These are phyloP conservation scores for Stenodera caucasica DNA, from an alignment of 2,888 invertebrate species.

Conservation along the genomic window DNA sequence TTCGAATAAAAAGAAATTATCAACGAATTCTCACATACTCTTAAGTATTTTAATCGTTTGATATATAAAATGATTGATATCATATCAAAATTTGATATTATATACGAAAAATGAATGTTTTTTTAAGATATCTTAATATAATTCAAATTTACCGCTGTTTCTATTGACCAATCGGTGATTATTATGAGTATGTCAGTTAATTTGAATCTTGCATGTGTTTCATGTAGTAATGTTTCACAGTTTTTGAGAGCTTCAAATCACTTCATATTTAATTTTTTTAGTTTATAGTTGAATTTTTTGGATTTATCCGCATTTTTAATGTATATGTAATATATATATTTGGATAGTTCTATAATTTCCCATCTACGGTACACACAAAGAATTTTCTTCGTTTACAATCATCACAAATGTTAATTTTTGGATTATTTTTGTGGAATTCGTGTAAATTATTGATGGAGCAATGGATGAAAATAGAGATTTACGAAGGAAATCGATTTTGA, in stretches of 20 bases:
- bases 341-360: background rate
- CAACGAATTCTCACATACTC: too few relatives aligned
- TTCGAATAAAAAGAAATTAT: too few relatives aligned
- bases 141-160: background rate
- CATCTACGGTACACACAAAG: background rate
- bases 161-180: background rate
- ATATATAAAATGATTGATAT: too few relatives aligned
- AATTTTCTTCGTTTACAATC: too few relatives aligned
- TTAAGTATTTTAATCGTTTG: too few relatives aligned
- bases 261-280: too few relatives aligned
- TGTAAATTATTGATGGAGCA: background rate
- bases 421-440: background rate
- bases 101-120: background rate
- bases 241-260: background rate
- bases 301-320: background rate
- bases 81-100: too few relatives aligned
- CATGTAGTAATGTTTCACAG: too few relatives aligned
- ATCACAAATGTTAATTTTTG: background rate
- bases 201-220: background rate
- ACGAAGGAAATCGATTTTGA: background rate
- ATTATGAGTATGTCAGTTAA: background rate
- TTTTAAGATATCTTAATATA: background rate
- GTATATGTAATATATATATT: background rate
- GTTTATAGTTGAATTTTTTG: background rate
- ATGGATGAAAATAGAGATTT: background rate